phyloP scores from a whole-genome alignment of 2,113 vertebrate species.

The Noctilio leporinus region DNA sequence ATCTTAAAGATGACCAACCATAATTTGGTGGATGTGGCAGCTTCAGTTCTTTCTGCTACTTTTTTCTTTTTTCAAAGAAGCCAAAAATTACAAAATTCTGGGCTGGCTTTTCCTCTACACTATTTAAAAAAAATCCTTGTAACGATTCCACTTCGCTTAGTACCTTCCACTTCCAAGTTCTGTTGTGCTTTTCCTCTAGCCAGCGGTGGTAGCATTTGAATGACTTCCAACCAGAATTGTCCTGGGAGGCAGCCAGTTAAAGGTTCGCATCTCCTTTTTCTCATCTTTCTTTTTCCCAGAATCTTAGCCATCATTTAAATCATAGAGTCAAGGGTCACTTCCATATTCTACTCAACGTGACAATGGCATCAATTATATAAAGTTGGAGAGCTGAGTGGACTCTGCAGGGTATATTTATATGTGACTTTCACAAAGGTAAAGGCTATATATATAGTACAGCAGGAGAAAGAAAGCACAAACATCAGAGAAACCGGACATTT shows the following conservation, averaged over 20 bases:
- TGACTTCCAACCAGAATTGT: background rate
- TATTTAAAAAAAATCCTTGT: too few relatives aligned
- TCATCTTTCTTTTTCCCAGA: background rate
- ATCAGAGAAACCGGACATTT: background rate
- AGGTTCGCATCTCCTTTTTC: background rate
- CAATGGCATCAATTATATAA: background rate
- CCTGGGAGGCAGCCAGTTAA: background rate
- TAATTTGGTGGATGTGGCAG: background rate
- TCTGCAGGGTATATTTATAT: background rate
- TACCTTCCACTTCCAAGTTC: background rate
- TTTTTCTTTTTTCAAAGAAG: background rate
- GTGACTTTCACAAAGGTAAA: background rate
- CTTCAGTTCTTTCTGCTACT: background rate
- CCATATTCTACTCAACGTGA: background rate
- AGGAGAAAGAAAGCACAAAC: background rate
- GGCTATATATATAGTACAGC: background rate
- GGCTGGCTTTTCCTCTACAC: background rate
- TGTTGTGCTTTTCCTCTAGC: background rate
- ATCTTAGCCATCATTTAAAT: background rate
- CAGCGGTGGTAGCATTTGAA: background rate
- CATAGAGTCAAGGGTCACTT: background rate
- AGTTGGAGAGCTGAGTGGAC: background rate
- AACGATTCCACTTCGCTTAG: background rate
- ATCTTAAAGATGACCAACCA: background rate
- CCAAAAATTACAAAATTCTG: background rate